Conservation (phyloP, 2,888 invertebrate genomes). For the Drosophila tripunctata region DNA sequence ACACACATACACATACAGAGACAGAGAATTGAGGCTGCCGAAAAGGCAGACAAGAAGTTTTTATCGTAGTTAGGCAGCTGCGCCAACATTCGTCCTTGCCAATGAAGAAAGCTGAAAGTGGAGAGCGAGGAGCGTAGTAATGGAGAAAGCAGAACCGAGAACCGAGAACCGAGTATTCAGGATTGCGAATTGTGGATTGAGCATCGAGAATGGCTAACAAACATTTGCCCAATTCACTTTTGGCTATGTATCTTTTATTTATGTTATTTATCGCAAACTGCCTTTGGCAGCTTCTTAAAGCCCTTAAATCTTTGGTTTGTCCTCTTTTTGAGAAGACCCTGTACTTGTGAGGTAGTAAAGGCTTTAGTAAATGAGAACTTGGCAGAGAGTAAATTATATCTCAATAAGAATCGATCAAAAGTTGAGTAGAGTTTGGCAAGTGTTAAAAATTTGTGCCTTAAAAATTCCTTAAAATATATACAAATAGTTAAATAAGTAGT, state of each 20-base stretch:
- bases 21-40: conserved; percentile 32
- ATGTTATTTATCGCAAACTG: conserved; percentile 74
- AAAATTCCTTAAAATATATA: too few species aligned
- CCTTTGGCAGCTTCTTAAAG: conserved; percentile 55
- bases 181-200: not conserved
- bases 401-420: too few species aligned
- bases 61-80: conserved; percentile 76
- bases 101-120: not conserved
- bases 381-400: too few species aligned
- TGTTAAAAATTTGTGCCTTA: too few species aligned
- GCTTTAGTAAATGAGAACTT: too few species aligned
- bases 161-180: not conserved
- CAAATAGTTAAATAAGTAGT: too few species aligned
- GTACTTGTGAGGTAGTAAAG: too few species aligned
- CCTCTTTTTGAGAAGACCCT: conserved; percentile 11
- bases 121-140: not conserved
- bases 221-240: conserved; percentile 68
- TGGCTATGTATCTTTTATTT: conserved; percentile 69
- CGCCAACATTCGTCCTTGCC: conserved; percentile 61
- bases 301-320: conserved; percentile 58
- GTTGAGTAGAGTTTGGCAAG: too few species aligned
- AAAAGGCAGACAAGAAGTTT: conserved; percentile 55
- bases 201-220: conserved; percentile 48
- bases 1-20: conserved; percentile 5
- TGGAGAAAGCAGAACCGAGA: conserved; percentile 1